Conservation (phyloP, 2,888 invertebrate genomes). For the Acronicta aceris region DNA sequence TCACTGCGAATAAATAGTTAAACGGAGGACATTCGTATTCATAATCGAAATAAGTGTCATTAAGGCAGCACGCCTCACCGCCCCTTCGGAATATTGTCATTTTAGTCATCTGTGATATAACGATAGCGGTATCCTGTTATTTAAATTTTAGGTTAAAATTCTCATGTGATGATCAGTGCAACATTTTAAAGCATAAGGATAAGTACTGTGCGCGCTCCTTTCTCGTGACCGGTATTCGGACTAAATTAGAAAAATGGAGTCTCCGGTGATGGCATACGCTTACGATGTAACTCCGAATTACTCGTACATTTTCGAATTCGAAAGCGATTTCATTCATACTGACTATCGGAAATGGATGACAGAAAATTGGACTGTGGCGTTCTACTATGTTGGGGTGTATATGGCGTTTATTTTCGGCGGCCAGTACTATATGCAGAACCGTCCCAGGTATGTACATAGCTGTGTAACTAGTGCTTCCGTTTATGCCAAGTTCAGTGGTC, state of each 20-base stretch:
- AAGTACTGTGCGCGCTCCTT: constrained; percentile 65
- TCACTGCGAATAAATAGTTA: constrained; percentile 81
- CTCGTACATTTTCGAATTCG: constrained; percentile 98
- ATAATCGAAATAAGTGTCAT: constrained; percentile 75
- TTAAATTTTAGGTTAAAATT: constrained; percentile 82
- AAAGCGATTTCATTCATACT: constrained; percentile 97
- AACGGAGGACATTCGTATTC: constrained; percentile 73
- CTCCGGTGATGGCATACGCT: constrained; percentile 85
- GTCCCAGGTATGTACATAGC: constrained; percentile 91
- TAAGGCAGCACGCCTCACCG: constrained; percentile 73
- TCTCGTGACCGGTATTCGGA: constrained; percentile 64
- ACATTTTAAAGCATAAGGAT: constrained; percentile 59
- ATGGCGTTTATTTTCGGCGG: constrained; percentile 98
- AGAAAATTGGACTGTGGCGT: constrained; percentile 98
- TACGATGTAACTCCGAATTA: constrained; percentile 94
- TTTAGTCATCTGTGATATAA: constrained; percentile 84
- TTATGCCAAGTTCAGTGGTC: constrained; percentile 42
- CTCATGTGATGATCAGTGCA: constrained; percentile 83
- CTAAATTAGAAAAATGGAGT: constrained; percentile 73
- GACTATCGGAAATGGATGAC: constrained; percentile 98
- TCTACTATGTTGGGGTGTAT: constrained; percentile 96
- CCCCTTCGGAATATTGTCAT: constrained; percentile 77
- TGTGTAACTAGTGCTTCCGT: constrained; percentile 53
- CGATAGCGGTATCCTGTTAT: constrained; percentile 74
- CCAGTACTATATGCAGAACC: constrained; percentile 97